Percentiles rank a stretch among this genome's conserved stretches.
Evolutionary conservation across 2,888 invertebrate genomes (phyloP).

Genomic region (Lordiphosa andalusiaca): DNA sequence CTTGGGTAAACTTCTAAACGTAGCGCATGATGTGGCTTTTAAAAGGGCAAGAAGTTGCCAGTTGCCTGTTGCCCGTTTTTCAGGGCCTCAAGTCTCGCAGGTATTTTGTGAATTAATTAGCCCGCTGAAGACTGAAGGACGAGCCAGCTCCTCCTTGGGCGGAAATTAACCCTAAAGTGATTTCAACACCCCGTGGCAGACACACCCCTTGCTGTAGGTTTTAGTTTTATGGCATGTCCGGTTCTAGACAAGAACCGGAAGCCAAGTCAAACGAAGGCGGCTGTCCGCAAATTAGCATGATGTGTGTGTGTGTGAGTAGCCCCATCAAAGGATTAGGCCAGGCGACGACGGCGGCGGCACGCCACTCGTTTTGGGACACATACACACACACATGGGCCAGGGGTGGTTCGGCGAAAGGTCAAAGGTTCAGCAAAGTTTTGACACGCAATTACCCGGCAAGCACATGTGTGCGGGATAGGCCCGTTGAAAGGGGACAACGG

Average conservation of each 20-base stretch:
- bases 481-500: conserved; percentile 21
- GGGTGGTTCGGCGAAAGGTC: conserved; percentile 53
- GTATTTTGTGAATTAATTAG: conserved; percentile 74
- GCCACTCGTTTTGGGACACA: conserved; percentile 1
- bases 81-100: conserved; percentile 34
- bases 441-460: conserved; percentile 72
- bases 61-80: neutral
- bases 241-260: conserved; percentile 63
- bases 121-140: conserved; percentile 4
- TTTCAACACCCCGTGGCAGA: conserved; percentile 50
- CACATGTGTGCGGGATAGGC: conserved; percentile 61
- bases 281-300: conserved; percentile 74
- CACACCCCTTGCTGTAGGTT: conserved; percentile 28
- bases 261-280: conserved; percentile 69
- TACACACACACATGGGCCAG: conserved; percentile 5
- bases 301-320: conserved; percentile 56
- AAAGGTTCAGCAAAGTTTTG: conserved; percentile 73
- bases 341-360: conserved; percentile 50
- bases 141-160: conserved; percentile 31
- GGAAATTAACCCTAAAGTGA: conserved; percentile 70
- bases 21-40: conserved; percentile 53
- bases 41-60: conserved; percentile 3
- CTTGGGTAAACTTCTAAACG: conserved; percentile 54
- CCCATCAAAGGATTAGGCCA: conserved; percentile 71
- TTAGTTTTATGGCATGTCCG: conserved; percentile 74